phyloP scores from a whole-genome alignment of 2,888 invertebrate species.

The Cantharis flavilabris region DNA sequence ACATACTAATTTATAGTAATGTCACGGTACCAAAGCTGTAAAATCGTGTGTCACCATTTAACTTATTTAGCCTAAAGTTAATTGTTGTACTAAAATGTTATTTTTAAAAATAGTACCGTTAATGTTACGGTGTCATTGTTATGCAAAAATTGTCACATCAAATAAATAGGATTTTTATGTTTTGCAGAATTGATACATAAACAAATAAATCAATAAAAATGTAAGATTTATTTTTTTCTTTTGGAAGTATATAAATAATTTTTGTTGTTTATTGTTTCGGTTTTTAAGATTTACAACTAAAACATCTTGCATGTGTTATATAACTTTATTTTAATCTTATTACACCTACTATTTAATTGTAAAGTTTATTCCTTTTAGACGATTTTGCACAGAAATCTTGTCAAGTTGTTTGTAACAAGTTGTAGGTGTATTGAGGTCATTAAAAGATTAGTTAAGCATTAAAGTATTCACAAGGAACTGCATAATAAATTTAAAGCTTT shows the following conservation, averaged over 20 bases:
- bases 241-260: background rate
- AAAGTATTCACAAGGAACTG: background rate
- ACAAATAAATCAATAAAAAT: background rate
- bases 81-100: background rate
- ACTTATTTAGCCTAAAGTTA: background rate
- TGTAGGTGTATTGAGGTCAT: conserved; percentile 4
- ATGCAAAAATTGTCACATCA: background rate
- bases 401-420: conserved; percentile 1
- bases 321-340: background rate
- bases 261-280: background rate
- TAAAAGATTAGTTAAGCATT: conserved; percentile 5
- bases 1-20: background rate
- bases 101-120: background rate
- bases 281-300: background rate
- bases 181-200: background rate
- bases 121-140: background rate
- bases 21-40: background rate
- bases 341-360: conserved; percentile 2
- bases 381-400: background rate
- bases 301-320: background rate
- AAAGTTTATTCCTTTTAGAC: background rate
- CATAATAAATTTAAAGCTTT: background rate
- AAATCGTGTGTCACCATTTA: background rate
- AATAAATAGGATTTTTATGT: background rate
- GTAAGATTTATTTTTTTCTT: background rate